Evolutionary conservation across 1,140 invertebrate species (phyloP).

Genomic region (Drosophila ohnishii): DNA sequence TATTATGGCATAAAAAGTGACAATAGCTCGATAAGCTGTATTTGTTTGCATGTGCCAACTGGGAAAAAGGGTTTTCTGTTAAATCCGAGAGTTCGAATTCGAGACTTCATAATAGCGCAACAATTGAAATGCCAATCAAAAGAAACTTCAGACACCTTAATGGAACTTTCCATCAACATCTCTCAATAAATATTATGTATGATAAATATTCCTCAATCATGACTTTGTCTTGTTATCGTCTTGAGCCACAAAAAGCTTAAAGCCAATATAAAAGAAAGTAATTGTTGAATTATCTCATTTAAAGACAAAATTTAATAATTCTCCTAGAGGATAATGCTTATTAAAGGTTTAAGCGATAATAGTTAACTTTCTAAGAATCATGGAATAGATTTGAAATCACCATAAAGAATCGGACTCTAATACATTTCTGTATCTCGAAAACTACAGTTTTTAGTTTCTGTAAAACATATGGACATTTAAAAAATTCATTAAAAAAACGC

Average conservation of each 20-base stretch:
- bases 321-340: background rate
- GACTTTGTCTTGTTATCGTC: background rate
- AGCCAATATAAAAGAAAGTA: background rate
- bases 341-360: background rate
- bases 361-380: background rate
- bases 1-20: constrained; percentile 50
- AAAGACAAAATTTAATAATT: background rate
- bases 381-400: background rate
- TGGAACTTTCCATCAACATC: constrained; percentile 15
- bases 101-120: constrained; percentile 6
- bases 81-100: background rate
- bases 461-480: background rate
- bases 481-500: background rate
- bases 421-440: background rate
- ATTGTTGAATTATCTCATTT: background rate
- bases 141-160: constrained; percentile 6
- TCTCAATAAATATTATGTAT: background rate
- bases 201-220: background rate
- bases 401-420: background rate
- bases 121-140: constrained; percentile 11
- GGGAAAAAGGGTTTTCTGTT: constrained; percentile 6
- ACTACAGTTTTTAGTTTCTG: background rate
- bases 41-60: constrained; percentile 18
- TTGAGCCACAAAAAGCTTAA: background rate
- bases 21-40: constrained; percentile 15